These are phyloP conservation scores for Bibio marci DNA, from an alignment of 2,888 invertebrate genomes.

Conservation along the genomic window DNA sequence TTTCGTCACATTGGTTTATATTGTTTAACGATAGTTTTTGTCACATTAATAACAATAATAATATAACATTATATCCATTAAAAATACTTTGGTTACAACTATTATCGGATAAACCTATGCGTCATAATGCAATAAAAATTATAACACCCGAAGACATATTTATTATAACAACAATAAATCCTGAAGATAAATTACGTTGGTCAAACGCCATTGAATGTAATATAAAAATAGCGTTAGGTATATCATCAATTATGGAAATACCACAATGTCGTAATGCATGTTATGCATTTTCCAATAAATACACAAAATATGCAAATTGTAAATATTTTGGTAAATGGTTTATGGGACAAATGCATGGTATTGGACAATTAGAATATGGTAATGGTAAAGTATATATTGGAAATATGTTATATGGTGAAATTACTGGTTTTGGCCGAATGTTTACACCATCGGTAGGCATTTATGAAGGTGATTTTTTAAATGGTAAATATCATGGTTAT, in stretches of 20 bases:
- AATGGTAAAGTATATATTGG: conserved; percentile 70
- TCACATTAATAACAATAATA: conserved; percentile 33
- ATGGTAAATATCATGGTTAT: conserved; percentile 67
- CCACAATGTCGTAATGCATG: conserved; percentile 45
- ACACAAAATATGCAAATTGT: conserved; percentile 54
- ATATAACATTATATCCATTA: conserved; percentile 51
- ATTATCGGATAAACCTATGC: conserved; percentile 43
- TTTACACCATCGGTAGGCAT: conserved; percentile 33
- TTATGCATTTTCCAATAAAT: conserved; percentile 52
- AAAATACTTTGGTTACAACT: conserved; percentile 67
- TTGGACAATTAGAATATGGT: conserved; percentile 64
- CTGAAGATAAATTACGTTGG: neutral
- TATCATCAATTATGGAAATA: conserved; percentile 33
- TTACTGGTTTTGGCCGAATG: conserved; percentile 28
- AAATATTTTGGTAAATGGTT: conserved; percentile 66
- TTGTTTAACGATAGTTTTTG: conserved; percentile 67
- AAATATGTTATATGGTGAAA: conserved; percentile 44
- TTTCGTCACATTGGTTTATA: conserved; percentile 65
- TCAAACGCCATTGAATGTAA: conserved; percentile 45
- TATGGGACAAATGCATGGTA: conserved; percentile 64
- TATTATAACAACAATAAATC: conserved; percentile 31
- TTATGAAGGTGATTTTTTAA: conserved; percentile 51
- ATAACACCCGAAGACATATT: conserved; percentile 65
- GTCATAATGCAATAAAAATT: conserved; percentile 47
- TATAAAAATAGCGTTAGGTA: conserved; percentile 56